Evolutionary conservation across 2,113 vertebrate genomes (phyloP), one percentile per base, ranked within the genome.

Genomic region (Ardeotis arabs): DNA sequence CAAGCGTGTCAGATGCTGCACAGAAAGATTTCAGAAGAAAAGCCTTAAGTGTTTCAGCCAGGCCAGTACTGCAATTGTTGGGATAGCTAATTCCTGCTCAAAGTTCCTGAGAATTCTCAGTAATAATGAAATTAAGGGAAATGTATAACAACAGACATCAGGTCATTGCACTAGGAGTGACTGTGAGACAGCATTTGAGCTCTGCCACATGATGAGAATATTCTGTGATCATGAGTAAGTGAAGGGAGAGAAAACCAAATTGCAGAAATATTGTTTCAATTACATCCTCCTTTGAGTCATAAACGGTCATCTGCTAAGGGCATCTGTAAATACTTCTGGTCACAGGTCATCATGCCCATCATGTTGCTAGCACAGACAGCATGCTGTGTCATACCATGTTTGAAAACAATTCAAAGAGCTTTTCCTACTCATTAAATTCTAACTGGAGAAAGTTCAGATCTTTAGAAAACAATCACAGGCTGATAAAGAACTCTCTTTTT

Each of bases 221-320:
- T 84, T 84, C 83, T 70, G 56, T 33, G 73, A 92, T 35, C 12
- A 4, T 50, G n/a, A 88, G 59, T 44, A 84, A 94, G 52, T 35
- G 18, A 67, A 59, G 24, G 25, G 31, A 77, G 17, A 81, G 12
- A 92, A 95, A 92, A 74, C 4, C 60, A 77, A 93, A 93, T 3
- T 72, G 66, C 82, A 53, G 64, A 87, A 87, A 81, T 59, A 55
- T 12, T 39, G 52, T 62, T 96, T 87, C 77, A 89, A 10, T 87
- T 81, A 70, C 39, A 79, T 75, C 45, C 62, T 82, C 60, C 39
- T 94, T 44, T 72, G 69, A 95, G 69, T 84, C 89, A 87, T 29
- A 84, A 77, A 67, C 8, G 47, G 70, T 92, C 63, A 90, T 56
- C 81, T 78, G 81, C 80, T 72, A 79, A 31, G 25, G 25, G 60